phyloP scores from a whole-genome alignment of 2,113 vertebrate species.

The Ophiodon elongatus region DNA sequence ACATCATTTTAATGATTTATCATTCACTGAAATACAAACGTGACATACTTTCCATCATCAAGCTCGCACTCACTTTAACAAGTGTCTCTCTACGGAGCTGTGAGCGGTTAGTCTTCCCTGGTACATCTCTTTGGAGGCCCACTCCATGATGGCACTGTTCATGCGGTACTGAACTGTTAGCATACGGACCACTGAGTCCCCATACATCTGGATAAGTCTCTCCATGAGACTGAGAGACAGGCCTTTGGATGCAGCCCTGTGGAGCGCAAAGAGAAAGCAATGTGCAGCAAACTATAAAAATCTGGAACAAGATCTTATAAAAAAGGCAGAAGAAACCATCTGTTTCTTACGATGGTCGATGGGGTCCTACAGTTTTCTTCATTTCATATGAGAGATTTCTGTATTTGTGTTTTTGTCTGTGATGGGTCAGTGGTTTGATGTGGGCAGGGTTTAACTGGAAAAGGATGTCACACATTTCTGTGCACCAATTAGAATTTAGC shows the following conservation, averaged over 20 bases:
- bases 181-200: conserved; percentile 83
- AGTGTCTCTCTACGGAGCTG: conserved; percentile 87
- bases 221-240: conserved; percentile 94
- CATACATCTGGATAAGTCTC: conserved; percentile 84
- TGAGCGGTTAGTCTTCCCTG: conserved; percentile 88
- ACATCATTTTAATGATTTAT: not conserved
- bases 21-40: not conserved
- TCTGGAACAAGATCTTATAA: not conserved
- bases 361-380: not conserved
- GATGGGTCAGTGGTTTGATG: not conserved
- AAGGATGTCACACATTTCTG: not conserved
- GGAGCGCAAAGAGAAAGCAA: not conserved
- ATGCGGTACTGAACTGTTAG: conserved; percentile 96
- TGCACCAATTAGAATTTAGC: not conserved
- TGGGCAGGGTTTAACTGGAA: not conserved
- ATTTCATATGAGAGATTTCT: not conserved
- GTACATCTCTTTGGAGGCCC: conserved; percentile 94
- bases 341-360: not conserved
- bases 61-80: conserved; percentile 88
- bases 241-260: conserved; percentile 90
- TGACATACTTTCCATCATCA: not conserved
- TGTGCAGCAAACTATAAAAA: not conserved
- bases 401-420: not conserved
- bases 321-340: not conserved
- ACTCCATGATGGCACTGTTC: conserved; percentile 91